Conservation (phyloP, 1,140 invertebrate genomes). For the Conopomorpha cramerella region DNA sequence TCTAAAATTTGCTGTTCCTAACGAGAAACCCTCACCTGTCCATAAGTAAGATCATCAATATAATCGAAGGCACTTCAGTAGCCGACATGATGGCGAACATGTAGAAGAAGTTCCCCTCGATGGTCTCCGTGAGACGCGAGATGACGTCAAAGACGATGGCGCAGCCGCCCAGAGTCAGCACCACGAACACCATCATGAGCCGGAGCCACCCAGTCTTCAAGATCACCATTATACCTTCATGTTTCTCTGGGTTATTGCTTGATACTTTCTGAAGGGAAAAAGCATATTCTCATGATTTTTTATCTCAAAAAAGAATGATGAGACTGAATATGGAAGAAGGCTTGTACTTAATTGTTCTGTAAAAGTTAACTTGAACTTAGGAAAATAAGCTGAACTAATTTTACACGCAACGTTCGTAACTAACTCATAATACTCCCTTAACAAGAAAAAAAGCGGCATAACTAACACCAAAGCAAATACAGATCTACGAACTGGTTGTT, state of each 20-base stretch:
- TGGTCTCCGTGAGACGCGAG: slow-evolving; percentile 29
- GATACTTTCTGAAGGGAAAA: slow-evolving; percentile 15
- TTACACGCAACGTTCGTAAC: too few species aligned
- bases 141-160: slow-evolving; percentile 35
- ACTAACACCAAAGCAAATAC: background rate
- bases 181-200: slow-evolving; percentile 15
- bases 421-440: too few species aligned
- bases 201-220: slow-evolving; percentile 15
- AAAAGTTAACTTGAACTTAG: too few species aligned
- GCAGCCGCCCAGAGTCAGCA: slow-evolving; percentile 24
- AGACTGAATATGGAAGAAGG: background rate
- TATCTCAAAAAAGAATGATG: slow-evolving; percentile 5
- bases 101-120: slow-evolving; percentile 38
- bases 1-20: slow-evolving; percentile 1
- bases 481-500: too few species aligned
- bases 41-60: slow-evolving; percentile 17
- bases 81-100: slow-evolving; percentile 36
- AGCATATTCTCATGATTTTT: too few species aligned
- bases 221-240: slow-evolving; percentile 14
- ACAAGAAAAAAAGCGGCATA: too few species aligned
- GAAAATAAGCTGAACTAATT: too few species aligned
- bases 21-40: too few species aligned
- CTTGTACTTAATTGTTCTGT: background rate
- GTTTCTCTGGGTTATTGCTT: slow-evolving; percentile 10
- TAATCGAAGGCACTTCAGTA: slow-evolving; percentile 25